Base-by-base conservation (phyloP, 35 echinoderm and acorn worm genomes). In the Patiria miniata region DNA sequence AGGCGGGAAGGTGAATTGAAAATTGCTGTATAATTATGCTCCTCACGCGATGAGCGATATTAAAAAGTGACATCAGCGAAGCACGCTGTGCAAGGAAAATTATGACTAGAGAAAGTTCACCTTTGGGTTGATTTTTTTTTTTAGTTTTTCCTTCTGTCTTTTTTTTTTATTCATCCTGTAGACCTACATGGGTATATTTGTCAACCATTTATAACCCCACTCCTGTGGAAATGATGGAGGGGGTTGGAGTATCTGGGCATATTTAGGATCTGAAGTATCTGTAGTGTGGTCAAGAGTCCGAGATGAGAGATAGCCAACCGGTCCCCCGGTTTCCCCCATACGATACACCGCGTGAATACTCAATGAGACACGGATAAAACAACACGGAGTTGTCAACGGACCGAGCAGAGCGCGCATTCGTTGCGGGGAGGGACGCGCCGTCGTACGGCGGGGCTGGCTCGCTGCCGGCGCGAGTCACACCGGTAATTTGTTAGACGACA, bases 401-500 rank as follows among this genome's bases (percentile, higher is more conserved):
- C 42, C 12, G 42, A 12, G 42, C n/a, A n/a, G n/a, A n/a, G n/a
- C n/a, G n/a, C n/a, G n/a, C n/a, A n/a, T n/a, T n/a, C 4, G 42
- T 47, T 47, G 12, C 4, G 4, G 42, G 42, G 4, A 4, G 4
- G 42, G 42, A 47, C 42, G 42, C 42, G 42, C 42, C 42, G 42
- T 47, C 42, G 42, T 12, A 47, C 42, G 42, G 42, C 42, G 42
- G 42, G 42, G 42, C 42, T n/a, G n/a, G n/a, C 7, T 60, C 57
- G 28, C 57, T 30, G 32, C 18, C 3, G 65, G 29, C 0, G 29
- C 12, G 65, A 23, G 42, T 47, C n/a, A 47, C 42, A 47, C 42
- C 42, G 42, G 65, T 73, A 73, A 73, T 73, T 73, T 73, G 65
- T 73, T 73, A 73, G 19, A 73, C 26, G 26, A 23, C 65, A 23